Conservation (phyloP, 2,797 vertebrate species). For the Anguilla marmorata region DNA sequence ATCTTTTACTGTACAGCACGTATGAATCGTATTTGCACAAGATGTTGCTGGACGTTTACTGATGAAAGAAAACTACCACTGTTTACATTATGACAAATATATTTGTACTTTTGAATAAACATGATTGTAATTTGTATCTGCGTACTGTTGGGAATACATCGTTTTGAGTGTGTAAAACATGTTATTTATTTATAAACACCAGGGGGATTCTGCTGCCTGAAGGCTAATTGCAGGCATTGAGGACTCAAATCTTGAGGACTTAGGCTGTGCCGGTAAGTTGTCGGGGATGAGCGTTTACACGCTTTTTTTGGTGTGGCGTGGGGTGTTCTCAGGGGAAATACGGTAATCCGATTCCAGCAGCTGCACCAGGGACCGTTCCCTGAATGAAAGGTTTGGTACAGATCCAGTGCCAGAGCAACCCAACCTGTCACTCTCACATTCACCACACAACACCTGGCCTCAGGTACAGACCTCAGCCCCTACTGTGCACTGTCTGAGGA, state of each 20-base stretch:
- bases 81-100: slow-evolving; percentile 32
- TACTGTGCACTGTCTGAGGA: too few relatives aligned
- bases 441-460: background rate
- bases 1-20: background rate
- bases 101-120: slow-evolving; percentile 26
- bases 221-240: background rate
- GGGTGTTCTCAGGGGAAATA: background rate
- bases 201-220: background rate
- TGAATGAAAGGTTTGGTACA: background rate
- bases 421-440: background rate
- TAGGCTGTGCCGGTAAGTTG: background rate
- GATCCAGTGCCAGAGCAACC: background rate
- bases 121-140: slow-evolving; percentile 4
- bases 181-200: background rate
- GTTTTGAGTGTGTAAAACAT: slow-evolving; percentile 12
- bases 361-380: background rate
- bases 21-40: background rate
- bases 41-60: background rate
- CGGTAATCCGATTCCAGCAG: background rate
- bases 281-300: background rate
- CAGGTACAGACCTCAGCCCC: too few relatives aligned
- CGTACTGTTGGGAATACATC: slow-evolving; percentile 28
- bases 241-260: background rate
- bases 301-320: background rate
- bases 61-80: slow-evolving; percentile 5